These are phyloP conservation scores for Nysson spinosus DNA, from an alignment of 2,888 invertebrate genomes.

Conservation along the genomic window DNA sequence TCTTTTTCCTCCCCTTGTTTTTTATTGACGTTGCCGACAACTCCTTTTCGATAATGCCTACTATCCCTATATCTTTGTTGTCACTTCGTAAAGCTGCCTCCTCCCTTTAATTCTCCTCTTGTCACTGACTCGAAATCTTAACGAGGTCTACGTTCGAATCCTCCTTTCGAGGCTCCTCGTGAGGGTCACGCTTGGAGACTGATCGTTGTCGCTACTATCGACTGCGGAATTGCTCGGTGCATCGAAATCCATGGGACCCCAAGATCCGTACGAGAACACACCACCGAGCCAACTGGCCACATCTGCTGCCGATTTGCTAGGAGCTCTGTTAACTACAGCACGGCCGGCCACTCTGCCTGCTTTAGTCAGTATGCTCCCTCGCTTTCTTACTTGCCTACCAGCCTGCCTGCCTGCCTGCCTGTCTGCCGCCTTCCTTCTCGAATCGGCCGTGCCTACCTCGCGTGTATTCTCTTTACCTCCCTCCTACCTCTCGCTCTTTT, in stretches of 20 bases:
- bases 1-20: constrained; percentile 11
- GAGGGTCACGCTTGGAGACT: constrained; percentile 27
- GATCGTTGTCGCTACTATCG: constrained; percentile 30
- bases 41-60: neutral
- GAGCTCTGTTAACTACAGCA: constrained; percentile 41
- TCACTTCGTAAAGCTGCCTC: too few relatives aligned
- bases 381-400: constrained; percentile 4
- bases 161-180: constrained; percentile 1
- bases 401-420: constrained; percentile 18
- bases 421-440: constrained; percentile 19
- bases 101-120: constrained; percentile 10
- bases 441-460: constrained; percentile 45
- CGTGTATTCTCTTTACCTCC: constrained; percentile 37
- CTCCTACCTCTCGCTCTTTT: constrained; percentile 8
- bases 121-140: constrained; percentile 12
- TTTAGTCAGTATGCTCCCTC: constrained; percentile 25
- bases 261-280: constrained; percentile 54
- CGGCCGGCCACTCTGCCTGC: constrained; percentile 46
- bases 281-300: constrained; percentile 62
- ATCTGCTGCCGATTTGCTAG: constrained; percentile 61
- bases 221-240: constrained; percentile 28
- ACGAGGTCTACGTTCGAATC: constrained; percentile 5
- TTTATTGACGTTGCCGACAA: neutral
- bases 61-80: neutral
- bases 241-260: constrained; percentile 30